phyloP scores from a whole-genome alignment of 2,888 invertebrate species.

The Myopa testacea region DNA sequence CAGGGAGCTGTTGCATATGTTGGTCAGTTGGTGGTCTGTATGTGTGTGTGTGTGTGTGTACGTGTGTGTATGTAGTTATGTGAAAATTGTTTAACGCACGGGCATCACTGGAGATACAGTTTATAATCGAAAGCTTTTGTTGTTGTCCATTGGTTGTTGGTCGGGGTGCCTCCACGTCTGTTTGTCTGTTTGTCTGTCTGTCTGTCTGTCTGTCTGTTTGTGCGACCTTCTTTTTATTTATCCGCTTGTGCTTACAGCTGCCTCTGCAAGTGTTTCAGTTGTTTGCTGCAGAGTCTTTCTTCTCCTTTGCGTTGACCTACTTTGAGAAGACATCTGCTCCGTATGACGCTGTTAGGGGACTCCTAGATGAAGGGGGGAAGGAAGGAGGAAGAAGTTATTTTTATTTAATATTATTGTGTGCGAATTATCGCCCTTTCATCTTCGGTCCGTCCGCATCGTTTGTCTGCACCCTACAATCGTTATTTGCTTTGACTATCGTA shows the following conservation, averaged over 20 bases:
- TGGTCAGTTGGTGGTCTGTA: neutral
- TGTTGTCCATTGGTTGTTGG: neutral
- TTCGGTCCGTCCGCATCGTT: neutral
- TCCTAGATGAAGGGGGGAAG: neutral
- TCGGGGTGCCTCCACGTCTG: neutral
- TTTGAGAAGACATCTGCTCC: neutral
- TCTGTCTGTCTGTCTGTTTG: constrained; percentile 4
- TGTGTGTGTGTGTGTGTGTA: constrained; percentile 20
- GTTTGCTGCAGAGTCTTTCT: neutral
- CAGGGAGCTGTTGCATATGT: neutral
- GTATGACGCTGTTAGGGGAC: neutral
- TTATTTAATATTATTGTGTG: constrained; percentile 22
- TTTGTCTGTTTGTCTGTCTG: neutral
- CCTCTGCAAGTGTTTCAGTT: neutral
- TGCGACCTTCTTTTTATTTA: neutral
- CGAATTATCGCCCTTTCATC: constrained; percentile 16
- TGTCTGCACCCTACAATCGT: constrained; percentile 8
- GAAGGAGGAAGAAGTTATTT: neutral
- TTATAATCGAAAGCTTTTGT: neutral
- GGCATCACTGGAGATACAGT: neutral
- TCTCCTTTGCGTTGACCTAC: neutral
- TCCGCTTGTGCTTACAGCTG: neutral
- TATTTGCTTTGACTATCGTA: constrained; percentile 9
- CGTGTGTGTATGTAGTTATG: neutral
- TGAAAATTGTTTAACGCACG: constrained; percentile 11